Evolutionary conservation across 2,113 vertebrate species (phyloP).

Genomic region (Alligator sinensis): DNA sequence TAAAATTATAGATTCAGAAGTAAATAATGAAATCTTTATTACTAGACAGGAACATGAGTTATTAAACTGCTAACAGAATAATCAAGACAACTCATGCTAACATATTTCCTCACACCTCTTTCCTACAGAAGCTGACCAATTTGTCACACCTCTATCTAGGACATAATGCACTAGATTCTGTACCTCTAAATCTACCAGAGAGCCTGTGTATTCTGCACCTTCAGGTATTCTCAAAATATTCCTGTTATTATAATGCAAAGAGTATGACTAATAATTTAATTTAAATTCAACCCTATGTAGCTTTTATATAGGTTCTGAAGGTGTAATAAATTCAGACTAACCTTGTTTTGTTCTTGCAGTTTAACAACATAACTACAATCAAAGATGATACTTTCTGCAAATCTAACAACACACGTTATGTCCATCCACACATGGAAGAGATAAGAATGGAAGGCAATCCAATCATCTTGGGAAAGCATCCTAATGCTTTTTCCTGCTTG

Average conservation of each 20-base stretch:
- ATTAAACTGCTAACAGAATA: background rate
- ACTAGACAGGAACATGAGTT: background rate
- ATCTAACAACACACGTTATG: conserved; percentile 89
- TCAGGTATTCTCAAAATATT: conserved; percentile 82
- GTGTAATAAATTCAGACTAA: background rate
- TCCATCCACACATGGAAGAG: conserved; percentile 88
- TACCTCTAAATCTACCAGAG: conserved; percentile 91
- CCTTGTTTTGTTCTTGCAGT: conserved; percentile 79
- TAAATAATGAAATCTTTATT: background rate
- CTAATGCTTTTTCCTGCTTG: conserved; percentile 93
- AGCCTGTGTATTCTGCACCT: conserved; percentile 91
- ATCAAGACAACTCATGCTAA: background rate
- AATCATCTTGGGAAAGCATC: conserved; percentile 88
- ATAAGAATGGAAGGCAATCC: conserved; percentile 95
- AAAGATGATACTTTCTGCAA: conserved; percentile 93
- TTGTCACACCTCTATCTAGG: conserved; percentile 89
- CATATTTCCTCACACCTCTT: conserved; percentile 21
- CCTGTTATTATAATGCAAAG: background rate
- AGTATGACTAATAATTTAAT: background rate
- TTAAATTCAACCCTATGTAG: background rate
- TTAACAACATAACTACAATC: conserved; percentile 94
- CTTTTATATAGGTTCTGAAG: background rate
- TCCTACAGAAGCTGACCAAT: conserved; percentile 86
- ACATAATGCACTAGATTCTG: conserved; percentile 90
- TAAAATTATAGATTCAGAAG: background rate